A percentile compares a stretch with the other conserved stretches of the same genome.
Evolutionary conservation across 2,113 vertebrate genomes (phyloP).

Genomic region (Takifugu flavidus): DNA sequence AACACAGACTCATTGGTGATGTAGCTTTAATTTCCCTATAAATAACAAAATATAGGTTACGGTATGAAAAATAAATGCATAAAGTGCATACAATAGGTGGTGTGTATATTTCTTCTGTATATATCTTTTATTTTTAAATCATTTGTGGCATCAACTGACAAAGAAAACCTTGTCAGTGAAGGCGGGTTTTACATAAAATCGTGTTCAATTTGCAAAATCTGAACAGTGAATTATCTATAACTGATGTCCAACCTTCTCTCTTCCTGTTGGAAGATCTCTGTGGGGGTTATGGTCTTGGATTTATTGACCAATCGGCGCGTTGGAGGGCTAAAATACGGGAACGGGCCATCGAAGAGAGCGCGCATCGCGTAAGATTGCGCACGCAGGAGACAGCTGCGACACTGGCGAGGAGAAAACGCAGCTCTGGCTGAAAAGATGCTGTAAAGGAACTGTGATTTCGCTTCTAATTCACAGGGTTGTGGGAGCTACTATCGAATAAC

Average conservation of each 20-base stretch:
- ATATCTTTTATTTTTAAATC: not conserved
- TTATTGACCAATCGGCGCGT: constrained; percentile 50
- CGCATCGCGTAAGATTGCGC: constrained; percentile 48
- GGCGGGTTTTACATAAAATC: not conserved
- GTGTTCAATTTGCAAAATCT: not conserved
- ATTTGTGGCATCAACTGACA: not conserved
- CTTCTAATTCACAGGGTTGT: constrained; percentile 9
- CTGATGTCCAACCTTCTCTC: constrained; percentile 17
- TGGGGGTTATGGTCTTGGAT: constrained; percentile 20
- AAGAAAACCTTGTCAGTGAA: not conserved
- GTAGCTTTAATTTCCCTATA: not conserved
- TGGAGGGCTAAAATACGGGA: constrained; percentile 30
- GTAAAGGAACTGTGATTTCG: constrained; percentile 18
- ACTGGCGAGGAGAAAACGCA: constrained; percentile 24
- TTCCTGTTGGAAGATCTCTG: constrained; percentile 29
- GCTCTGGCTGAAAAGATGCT: constrained; percentile 46
- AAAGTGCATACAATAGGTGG: not conserved
- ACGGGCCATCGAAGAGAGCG: constrained; percentile 27
- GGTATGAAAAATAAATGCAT: not conserved
- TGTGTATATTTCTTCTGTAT: not conserved
- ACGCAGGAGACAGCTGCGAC: constrained; percentile 54
- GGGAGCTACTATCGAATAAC: constrained; percentile 3
- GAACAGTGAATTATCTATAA: constrained; percentile 11
- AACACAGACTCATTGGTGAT: not conserved
- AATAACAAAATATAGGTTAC: not conserved